These are phyloP conservation scores for Drosophila pullipes DNA, from an alignment of 2,888 invertebrate species.

Conservation along the genomic window DNA sequence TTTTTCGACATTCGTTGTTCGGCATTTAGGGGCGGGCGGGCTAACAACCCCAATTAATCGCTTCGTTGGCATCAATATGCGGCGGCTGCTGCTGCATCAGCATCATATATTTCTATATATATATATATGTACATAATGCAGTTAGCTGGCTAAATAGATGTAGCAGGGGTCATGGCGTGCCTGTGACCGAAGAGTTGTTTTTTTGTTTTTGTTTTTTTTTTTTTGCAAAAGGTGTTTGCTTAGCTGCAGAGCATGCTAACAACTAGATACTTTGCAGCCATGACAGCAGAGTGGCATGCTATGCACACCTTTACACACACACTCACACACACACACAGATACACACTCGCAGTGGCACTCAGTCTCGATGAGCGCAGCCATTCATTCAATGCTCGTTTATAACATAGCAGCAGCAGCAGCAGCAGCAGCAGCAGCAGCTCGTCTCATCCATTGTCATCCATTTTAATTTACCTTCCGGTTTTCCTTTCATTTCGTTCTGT, in stretches of 20 bases:
- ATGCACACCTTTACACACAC: conserved; percentile 43
- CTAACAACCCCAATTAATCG: conserved; percentile 79
- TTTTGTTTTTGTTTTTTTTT: background rate
- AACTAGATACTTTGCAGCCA: conserved; percentile 48
- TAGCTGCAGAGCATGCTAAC: conserved; percentile 47
- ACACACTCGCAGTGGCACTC: conserved; percentile 10
- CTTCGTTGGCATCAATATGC: conserved; percentile 46
- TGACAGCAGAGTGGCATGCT: conserved; percentile 49
- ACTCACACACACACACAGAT: conserved; percentile 14
- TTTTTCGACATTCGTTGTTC: conserved; percentile 3
- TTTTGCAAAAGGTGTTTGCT: conserved; percentile 75
- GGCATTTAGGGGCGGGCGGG: conserved; percentile 50
- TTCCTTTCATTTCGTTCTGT: conserved; percentile 53
- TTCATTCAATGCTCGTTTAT: conserved; percentile 76
- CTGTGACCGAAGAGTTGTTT: conserved; percentile 23
- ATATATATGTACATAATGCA: background rate
- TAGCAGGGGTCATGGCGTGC: background rate
- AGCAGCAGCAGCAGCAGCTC: conserved; percentile 36
- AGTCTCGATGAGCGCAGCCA: conserved; percentile 38
- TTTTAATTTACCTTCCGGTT: conserved; percentile 81
- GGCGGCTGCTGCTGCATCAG: conserved; percentile 46
- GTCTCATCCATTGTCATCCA: conserved; percentile 76
- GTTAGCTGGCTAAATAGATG: background rate
- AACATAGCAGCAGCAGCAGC: conserved; percentile 23
- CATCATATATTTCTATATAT: conserved; percentile 4